Conservation (phyloP, 2,888 invertebrate species). For the Cristatella mucedo region DNA sequence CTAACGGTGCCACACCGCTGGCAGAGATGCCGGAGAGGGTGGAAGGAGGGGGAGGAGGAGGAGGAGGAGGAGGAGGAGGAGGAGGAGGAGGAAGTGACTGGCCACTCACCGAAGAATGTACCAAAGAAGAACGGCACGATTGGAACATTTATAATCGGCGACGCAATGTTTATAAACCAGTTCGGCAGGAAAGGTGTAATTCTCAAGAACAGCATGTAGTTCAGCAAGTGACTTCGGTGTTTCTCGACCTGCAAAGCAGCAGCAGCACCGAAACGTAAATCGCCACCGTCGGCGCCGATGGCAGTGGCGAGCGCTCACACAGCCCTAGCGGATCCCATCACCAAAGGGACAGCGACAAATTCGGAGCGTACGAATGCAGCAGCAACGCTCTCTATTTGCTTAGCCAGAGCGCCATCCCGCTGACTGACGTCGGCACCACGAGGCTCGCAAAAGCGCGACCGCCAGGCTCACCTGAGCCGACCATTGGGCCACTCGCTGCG, state of each 20-base stretch:
- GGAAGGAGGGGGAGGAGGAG: slow-evolving; percentile 47
- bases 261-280: too few relatives aligned
- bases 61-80: slow-evolving; percentile 42
- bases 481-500: slow-evolving; percentile 70
- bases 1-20: too few relatives aligned
- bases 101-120: slow-evolving; percentile 68
- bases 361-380: too few relatives aligned
- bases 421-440: too few relatives aligned
- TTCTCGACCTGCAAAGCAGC: slow-evolving; percentile 40
- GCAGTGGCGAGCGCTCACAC: too few relatives aligned
- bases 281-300: too few relatives aligned
- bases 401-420: neutral
- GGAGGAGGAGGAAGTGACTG: slow-evolving; percentile 63
- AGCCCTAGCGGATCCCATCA: too few relatives aligned
- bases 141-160: slow-evolving; percentile 91
- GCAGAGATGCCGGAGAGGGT: too few relatives aligned
- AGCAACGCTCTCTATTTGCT: neutral
- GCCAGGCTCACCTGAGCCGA: slow-evolving; percentile 51
- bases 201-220: slow-evolving; percentile 88
- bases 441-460: too few relatives aligned
- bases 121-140: slow-evolving; percentile 78
- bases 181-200: slow-evolving; percentile 95
- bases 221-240: slow-evolving; percentile 72
- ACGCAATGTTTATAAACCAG: slow-evolving; percentile 94
- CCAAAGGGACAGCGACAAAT: too few relatives aligned